Evolutionary conservation across 2,888 invertebrate genomes (phyloP).

Genomic region (Epistrophe grossulariae): DNA sequence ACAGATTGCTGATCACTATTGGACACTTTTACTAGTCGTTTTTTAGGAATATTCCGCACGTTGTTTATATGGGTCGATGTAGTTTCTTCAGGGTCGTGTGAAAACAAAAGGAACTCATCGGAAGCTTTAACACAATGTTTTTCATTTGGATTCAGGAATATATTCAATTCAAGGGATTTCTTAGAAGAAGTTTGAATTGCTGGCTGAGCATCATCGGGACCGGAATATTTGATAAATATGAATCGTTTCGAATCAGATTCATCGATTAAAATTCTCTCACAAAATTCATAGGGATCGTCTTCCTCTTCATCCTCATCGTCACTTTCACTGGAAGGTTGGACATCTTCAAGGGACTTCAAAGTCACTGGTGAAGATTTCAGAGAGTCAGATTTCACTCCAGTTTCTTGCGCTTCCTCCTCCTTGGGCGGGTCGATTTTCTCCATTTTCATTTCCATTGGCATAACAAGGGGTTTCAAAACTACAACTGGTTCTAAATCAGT

Average conservation of each 20-base stretch:
- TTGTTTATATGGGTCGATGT: background rate
- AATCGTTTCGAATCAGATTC: slow-evolving; percentile 54
- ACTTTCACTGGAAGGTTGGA: background rate
- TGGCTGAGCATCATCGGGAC: slow-evolving; percentile 58
- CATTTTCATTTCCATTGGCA: slow-evolving; percentile 9
- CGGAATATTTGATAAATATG: slow-evolving; percentile 22
- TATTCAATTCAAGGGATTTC: slow-evolving; percentile 78
- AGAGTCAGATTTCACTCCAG: background rate
- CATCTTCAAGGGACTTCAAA: background rate
- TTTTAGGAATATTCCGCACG: slow-evolving; percentile 64
- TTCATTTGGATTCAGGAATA: slow-evolving; percentile 80
- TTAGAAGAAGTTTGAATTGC: background rate
- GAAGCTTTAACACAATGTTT: slow-evolving; percentile 79
- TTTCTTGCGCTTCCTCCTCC: background rate
- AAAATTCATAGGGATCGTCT: slow-evolving; percentile 76
- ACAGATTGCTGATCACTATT: slow-evolving; percentile 34
- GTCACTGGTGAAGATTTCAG: slow-evolving; percentile 18
- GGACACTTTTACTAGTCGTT: slow-evolving; percentile 36
- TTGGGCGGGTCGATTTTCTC: background rate
- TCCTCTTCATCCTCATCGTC: slow-evolving; percentile 73
- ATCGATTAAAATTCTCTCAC: slow-evolving; percentile 55
- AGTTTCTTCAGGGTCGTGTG: slow-evolving; percentile 36
- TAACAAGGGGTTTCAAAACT: slow-evolving; percentile 32
- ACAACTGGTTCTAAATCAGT: slow-evolving; percentile 33
- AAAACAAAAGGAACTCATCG: slow-evolving; percentile 77